Evolutionary conservation across 2,113 vertebrate species (phyloP).

Genomic region (Osmerus mordax): DNA sequence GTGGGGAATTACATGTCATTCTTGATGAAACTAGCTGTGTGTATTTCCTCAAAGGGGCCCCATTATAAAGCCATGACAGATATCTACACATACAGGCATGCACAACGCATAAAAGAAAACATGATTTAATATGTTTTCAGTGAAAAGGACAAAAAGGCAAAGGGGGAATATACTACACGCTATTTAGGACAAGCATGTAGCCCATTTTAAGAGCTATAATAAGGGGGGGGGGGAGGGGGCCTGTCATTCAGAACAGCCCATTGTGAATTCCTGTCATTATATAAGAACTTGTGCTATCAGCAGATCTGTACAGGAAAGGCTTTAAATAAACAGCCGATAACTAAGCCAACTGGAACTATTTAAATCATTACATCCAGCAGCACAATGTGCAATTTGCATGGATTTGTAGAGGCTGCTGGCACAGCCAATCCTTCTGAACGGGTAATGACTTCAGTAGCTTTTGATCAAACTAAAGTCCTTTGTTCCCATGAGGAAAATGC

Average conservation of each 20-base stretch:
- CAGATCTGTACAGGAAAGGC: constrained; percentile 51
- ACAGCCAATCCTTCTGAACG: constrained; percentile 11
- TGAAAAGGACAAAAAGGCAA: constrained; percentile 2
- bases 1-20: constrained; percentile 68
- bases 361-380: constrained; percentile 59
- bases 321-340: constrained; percentile 61
- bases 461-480: constrained; percentile 59
- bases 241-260: constrained; percentile 51
- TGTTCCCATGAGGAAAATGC: constrained; percentile 50
- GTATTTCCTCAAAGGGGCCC: constrained; percentile 61
- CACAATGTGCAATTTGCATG: constrained; percentile 58
- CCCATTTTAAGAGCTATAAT: constrained; percentile 56
- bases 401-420: constrained; percentile 63
- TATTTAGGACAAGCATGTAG: constrained; percentile 55
- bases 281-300: constrained; percentile 58
- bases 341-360: constrained; percentile 60
- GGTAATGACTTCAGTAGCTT: constrained; percentile 53
- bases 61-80: constrained; percentile 57
- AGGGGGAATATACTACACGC: constrained; percentile 40
- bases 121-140: constrained; percentile 64
- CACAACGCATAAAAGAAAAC: constrained; percentile 46
- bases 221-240: constrained; percentile 32
- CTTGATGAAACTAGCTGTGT: constrained; percentile 65
- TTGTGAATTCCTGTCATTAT: constrained; percentile 66
- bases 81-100: constrained; percentile 41